These are phyloP conservation scores for Harpagus bidentatus DNA, from an alignment of 2,113 vertebrate species.

Conservation along the genomic window DNA sequence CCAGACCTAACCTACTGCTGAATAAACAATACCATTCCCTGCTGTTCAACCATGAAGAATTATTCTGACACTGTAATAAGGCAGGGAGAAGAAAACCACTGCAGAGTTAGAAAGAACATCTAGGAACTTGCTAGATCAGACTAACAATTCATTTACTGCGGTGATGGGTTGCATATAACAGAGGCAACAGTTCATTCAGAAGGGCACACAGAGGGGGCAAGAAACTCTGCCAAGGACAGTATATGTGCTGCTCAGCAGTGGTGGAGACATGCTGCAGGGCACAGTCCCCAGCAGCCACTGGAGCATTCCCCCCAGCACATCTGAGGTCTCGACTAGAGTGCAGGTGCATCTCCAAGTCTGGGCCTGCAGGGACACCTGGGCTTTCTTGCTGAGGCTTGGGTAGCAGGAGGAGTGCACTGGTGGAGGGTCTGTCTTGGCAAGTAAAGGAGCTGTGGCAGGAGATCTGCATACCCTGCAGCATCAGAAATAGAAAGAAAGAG, in stretches of 20 bases:
- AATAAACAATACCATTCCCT: background rate
- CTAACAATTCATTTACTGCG: background rate
- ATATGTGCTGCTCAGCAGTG: background rate
- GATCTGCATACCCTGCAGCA: fast-evolving
- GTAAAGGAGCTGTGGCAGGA: background rate
- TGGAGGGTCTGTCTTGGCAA: background rate
- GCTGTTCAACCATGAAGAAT: background rate
- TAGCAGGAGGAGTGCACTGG: background rate
- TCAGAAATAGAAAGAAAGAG: background rate
- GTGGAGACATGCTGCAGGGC: background rate
- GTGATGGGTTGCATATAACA: background rate
- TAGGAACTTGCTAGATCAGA: background rate
- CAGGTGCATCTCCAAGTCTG: background rate
- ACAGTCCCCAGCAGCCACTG: background rate
- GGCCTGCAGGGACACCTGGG: background rate
- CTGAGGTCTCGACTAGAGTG: fast-evolving
- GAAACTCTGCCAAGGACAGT: background rate
- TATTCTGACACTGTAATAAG: background rate
- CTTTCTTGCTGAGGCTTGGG: background rate
- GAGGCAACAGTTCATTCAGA: background rate
- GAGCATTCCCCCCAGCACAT: background rate
- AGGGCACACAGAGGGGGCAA: background rate
- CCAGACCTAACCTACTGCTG: background rate
- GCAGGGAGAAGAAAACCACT: background rate
- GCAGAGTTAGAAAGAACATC: background rate